phyloP scores from a whole-genome alignment of 2,113 vertebrate genomes.

The Odontophorus gujanensis region DNA sequence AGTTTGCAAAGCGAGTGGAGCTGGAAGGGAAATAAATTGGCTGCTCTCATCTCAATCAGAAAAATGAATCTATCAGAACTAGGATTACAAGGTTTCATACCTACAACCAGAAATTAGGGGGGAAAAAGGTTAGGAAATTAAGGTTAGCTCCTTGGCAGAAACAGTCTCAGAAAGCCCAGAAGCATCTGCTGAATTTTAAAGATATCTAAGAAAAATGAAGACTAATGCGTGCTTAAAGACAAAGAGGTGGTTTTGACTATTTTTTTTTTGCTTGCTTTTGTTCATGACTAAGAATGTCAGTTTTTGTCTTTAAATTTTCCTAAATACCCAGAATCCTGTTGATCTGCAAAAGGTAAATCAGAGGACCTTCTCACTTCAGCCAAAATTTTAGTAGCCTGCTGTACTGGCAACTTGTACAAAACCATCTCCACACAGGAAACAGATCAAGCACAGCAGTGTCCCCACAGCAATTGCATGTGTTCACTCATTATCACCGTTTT shows the following conservation, averaged over 20 bases:
- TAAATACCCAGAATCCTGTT: background rate
- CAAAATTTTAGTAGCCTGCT: background rate
- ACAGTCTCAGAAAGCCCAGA: background rate
- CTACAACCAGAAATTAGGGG: background rate
- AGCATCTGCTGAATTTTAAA: background rate
- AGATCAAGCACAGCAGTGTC: background rate
- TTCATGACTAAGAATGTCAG: background rate
- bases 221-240: background rate
- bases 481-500: background rate
- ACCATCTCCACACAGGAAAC: fast-evolving
- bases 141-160: background rate
- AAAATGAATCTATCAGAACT: background rate
- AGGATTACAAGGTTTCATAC: background rate
- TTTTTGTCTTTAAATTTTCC: background rate
- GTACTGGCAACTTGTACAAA: background rate
- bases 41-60: background rate
- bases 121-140: background rate
- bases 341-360: background rate
- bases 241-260: background rate
- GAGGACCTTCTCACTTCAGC: background rate
- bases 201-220: background rate
- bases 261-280: background rate
- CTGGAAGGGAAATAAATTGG: background rate
- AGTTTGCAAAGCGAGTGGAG: background rate
- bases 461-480: background rate